Percentiles rank a stretch among this genome's conserved stretches.
Evolutionary conservation across 2,888 invertebrate species (phyloP).

Genomic region (Ectropis crepuscularia): DNA sequence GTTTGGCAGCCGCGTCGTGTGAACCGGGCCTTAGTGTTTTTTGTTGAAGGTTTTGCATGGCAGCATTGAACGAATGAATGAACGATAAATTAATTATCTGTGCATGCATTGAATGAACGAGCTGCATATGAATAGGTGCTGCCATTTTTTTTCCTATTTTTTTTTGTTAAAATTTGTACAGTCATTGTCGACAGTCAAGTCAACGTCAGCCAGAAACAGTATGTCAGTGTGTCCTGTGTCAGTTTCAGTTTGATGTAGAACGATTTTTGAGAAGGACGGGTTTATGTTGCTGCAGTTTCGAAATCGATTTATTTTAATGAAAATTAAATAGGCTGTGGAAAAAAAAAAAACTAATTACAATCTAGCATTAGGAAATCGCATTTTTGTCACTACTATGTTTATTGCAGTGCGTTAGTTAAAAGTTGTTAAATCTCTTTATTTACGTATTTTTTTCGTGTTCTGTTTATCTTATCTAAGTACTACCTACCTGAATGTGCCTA

Average conservation of each 20-base stretch:
- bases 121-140: too few relatives aligned
- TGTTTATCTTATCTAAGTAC: conserved; percentile 33
- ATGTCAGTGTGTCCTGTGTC: too few relatives aligned
- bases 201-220: not conserved
- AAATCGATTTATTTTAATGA: conserved; percentile 12
- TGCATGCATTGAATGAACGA: too few relatives aligned
- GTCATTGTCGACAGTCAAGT: too few relatives aligned
- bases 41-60: too few relatives aligned
- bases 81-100: too few relatives aligned
- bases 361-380: not conserved
- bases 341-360: not conserved
- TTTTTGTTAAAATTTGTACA: too few relatives aligned
- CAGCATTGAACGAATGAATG: too few relatives aligned
- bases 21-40: too few relatives aligned
- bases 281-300: conserved; percentile 9
- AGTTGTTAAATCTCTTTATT: conserved; percentile 3
- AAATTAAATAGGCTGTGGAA: not conserved
- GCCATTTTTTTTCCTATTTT: too few relatives aligned
- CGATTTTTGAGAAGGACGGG: not conserved
- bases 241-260: not conserved
- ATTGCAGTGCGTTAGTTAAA: not conserved
- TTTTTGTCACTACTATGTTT: conserved; percentile 1
- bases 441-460: conserved; percentile 11
- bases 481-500: conserved; percentile 19
- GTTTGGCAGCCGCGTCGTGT: too few relatives aligned